These are phyloP conservation scores for Mionectes macconnelli DNA, from an alignment of 2,113 vertebrate genomes.

Conservation along the genomic window DNA sequence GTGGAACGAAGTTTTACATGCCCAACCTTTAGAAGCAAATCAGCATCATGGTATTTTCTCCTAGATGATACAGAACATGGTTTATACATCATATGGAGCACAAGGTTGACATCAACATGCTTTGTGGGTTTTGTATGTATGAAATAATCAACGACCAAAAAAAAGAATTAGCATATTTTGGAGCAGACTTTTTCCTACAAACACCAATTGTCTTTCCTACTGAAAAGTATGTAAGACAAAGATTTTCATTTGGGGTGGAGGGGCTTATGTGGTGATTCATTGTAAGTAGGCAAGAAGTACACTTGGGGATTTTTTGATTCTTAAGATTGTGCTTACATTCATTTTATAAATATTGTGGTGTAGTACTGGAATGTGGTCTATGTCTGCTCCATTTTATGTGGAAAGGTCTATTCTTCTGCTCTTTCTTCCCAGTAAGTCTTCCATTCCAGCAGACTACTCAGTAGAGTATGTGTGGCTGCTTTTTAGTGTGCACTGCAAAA, in stretches of 20 bases:
- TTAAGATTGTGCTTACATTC: neutral
- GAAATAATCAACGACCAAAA: neutral
- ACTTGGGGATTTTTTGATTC: neutral
- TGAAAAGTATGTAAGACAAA: neutral
- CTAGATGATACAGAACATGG: neutral
- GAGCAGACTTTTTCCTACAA: neutral
- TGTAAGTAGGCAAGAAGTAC: neutral
- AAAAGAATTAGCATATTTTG: neutral
- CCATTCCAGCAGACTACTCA: neutral
- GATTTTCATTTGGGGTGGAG: neutral
- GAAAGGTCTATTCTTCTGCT: neutral
- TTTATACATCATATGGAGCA: rapidly evolving
- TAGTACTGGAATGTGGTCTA: neutral
- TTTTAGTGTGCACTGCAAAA: neutral
- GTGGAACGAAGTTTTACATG: neutral
- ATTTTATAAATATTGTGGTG: neutral
- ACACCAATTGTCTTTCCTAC: neutral
- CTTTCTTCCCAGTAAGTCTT: neutral
- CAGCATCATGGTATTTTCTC: neutral
- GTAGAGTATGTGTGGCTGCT: neutral
- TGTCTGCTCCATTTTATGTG: neutral
- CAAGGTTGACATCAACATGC: rapidly evolving
- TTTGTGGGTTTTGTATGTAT: neutral
- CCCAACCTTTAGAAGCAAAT: neutral
- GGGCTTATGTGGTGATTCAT: neutral